Evolutionary conservation across 2,888 invertebrate genomes (phyloP), one percentile per base, ranked within the genome.

Genomic region (Chesias legatella): DNA sequence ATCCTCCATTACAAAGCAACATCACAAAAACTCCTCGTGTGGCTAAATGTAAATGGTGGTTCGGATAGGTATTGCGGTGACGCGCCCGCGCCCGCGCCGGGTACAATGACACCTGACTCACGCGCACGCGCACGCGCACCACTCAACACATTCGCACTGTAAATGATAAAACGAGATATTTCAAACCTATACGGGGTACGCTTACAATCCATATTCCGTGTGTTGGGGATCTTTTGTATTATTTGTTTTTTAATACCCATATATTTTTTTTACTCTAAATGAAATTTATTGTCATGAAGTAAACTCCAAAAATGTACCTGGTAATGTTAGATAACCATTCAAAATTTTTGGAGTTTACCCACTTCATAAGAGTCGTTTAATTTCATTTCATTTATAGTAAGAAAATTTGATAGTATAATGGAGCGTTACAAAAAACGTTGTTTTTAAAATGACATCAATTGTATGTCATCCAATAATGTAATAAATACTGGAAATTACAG

Each of bases 31-130:
- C 38, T 46, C 10, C 32, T 24, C 33, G 31, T 37, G 59, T 60
- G 55, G 57, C 56, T 63, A 71, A 77, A 70, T 73, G 68, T 70
- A 70, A 76, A 73, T 72, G 70, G n/a, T n/a, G n/a, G n/a, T n/a
- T n/a, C 71, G 53, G 56, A 46, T 74, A 71, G 75, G 73, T 71
- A 73, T 74, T 73, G 74, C 72, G 74, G 72, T 75, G 83, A 76
- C 75, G 53, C 43, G 73, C 66, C 51, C 54, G 74, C 84, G 82
- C 79, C 53, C 75, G 53, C 43, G 73, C 66, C 51, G 53, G 74
- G 85, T 82, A 79, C 53, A 82, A 81, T 63, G 83, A 83, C 85
- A 76, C 75, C 80, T 83, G 84, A 84, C 76, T 85, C 84, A 83
- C 72, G 71, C 67, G 67, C 71, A 69, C 71, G 57, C n/a, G n/a